These are phyloP conservation scores for Thalassarche chlororhynchos DNA, from an alignment of 2,113 vertebrate genomes.

Conservation along the genomic window DNA sequence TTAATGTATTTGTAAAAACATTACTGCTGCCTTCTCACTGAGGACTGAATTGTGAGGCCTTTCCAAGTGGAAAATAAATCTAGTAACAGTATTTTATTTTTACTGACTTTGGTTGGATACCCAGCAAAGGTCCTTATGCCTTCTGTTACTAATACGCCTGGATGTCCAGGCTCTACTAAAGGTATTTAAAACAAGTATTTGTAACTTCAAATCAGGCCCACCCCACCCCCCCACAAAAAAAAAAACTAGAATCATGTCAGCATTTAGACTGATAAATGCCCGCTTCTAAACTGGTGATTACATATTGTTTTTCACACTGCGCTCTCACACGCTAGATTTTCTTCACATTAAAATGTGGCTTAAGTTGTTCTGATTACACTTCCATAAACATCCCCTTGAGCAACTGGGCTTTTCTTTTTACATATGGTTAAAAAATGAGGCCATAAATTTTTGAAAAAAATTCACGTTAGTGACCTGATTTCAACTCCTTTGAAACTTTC, in stretches of 20 bases:
- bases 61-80: background rate
- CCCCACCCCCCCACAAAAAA: too few relatives aligned
- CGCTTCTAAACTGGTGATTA: conserved; percentile 36
- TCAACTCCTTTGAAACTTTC: background rate
- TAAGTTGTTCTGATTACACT: background rate
- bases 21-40: background rate
- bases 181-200: background rate
- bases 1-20: too few relatives aligned
- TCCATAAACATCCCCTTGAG: background rate
- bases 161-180: background rate
- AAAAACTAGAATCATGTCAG: background rate
- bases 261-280: background rate
- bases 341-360: background rate
- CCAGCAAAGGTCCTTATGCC: background rate
- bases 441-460: background rate
- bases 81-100: background rate
- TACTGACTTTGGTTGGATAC: background rate
- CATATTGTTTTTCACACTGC: background rate
- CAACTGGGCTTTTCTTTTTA: background rate
- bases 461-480: background rate
- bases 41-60: background rate
- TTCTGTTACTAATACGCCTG: background rate
- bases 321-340: background rate
- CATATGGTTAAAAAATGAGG: background rate
- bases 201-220: background rate